phyloP scores from a whole-genome alignment of 2,113 vertebrate genomes.

The Sceloporus undulatus region DNA sequence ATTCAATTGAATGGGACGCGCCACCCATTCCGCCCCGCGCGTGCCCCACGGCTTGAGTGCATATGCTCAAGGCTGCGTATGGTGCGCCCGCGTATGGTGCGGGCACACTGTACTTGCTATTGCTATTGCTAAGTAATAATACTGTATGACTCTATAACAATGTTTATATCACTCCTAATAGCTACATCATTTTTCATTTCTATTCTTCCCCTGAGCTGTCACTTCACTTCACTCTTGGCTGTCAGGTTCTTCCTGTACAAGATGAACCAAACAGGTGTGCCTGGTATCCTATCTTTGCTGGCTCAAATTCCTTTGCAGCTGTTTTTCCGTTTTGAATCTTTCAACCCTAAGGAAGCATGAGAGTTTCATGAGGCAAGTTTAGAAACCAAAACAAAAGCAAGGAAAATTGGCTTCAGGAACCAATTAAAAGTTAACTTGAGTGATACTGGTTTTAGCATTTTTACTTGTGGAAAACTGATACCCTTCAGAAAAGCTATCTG shows the following conservation, averaged over 20 bases:
- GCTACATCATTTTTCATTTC: constrained; percentile 8
- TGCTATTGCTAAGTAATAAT: not conserved
- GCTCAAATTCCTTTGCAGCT: constrained; percentile 2
- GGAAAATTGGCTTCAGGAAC: not conserved
- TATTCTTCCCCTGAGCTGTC: not conserved
- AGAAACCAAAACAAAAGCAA: not conserved
- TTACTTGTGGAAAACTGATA: not conserved
- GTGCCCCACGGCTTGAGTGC: too few species aligned
- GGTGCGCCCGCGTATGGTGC: too few species aligned
- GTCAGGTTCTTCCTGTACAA: constrained; percentile 44
- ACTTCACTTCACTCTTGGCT: not conserved
- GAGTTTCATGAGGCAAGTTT: not conserved
- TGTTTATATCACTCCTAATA: constrained; percentile 11
- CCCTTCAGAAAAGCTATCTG: not conserved
- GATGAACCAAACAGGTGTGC: fast-evolving
- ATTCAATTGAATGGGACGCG: too few species aligned
- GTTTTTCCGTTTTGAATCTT: constrained; percentile 3
- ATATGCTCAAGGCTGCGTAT: too few species aligned
- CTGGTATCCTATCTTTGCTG: not conserved
- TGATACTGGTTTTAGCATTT: not conserved
- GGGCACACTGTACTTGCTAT: too few species aligned
- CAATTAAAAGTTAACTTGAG: not conserved
- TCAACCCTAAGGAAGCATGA: not conserved
- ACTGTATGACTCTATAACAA: not conserved
- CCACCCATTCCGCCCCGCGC: too few species aligned